These are phyloP conservation scores for Acleris holmiana DNA, from an alignment of 2,888 invertebrate species.

Conservation along the genomic window DNA sequence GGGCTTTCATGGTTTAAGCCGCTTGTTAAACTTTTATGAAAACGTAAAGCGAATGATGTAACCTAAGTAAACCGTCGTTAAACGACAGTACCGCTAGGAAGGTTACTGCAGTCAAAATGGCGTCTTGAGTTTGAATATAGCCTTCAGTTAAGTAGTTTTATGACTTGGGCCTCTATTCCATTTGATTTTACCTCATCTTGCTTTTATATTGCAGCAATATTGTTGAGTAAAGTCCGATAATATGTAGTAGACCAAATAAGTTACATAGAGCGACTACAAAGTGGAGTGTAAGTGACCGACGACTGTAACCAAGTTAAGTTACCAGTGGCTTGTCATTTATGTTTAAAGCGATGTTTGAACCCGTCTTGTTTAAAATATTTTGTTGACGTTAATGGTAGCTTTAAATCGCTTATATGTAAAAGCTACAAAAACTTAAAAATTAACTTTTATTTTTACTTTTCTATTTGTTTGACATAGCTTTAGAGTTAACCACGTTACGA, in stretches of 20 bases:
- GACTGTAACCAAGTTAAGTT: conserved; percentile 40
- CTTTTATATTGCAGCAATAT: no score
- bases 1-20: conserved; percentile 34
- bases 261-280: conserved; percentile 47
- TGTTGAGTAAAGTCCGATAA: no score
- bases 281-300: conserved; percentile 47
- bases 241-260: conserved; percentile 51
- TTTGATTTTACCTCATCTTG: no score
- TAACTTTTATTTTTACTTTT: no score
- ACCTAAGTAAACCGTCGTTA: conserved; percentile 34
- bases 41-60: conserved; percentile 36
- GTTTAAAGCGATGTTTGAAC: no score
- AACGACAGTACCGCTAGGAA: conserved; percentile 10
- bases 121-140: background rate
- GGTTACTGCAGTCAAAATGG: conserved; percentile 5
- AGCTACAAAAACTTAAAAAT: no score
- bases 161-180: background rate
- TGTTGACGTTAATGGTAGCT: no score
- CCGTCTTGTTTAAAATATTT: no score
- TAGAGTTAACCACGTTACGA: no score
- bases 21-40: conserved; percentile 37
- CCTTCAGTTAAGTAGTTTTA: background rate
- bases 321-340: background rate
- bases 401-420: no score
- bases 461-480: no score